Evolutionary conservation across 2,888 invertebrate genomes (phyloP).

Genomic region (Tenthredo distinguenda): DNA sequence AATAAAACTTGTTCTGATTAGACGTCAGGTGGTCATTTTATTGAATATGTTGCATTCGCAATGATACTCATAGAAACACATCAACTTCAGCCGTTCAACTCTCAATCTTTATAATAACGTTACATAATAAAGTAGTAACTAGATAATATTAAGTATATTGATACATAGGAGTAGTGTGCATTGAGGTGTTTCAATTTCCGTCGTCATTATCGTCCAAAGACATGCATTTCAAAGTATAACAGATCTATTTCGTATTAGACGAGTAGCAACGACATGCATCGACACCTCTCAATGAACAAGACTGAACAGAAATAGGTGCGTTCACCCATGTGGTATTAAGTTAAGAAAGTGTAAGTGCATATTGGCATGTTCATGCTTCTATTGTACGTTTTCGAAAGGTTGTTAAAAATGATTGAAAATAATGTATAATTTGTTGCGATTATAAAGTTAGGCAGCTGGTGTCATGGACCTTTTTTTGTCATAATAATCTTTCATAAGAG

Average conservation of each 20-base stretch:
- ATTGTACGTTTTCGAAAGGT: not conserved
- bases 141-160: conserved; percentile 51
- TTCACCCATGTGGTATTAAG: not conserved
- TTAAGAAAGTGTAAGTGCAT: conserved; percentile 29
- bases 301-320: not conserved
- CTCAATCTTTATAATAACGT: conserved; percentile 32
- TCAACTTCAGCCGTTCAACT: conserved; percentile 11
- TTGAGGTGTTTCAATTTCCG: conserved; percentile 45
- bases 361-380: conserved; percentile 14
- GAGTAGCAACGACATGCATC: not conserved
- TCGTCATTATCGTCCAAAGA: not conserved
- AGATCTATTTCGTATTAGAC: not conserved
- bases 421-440: conserved; percentile 17
- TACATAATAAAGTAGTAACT: conserved; percentile 5
- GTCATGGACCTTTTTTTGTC: conserved; percentile 5
- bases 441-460: conserved; percentile 25
- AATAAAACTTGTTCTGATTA: conserved; percentile 37
- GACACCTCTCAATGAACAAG: conserved; percentile 1
- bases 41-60: not conserved
- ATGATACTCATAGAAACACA: conserved; percentile 4
- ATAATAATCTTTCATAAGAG: not conserved
- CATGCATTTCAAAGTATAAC: not conserved
- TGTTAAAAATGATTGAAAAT: not conserved
- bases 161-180: conserved; percentile 7
- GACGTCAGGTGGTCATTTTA: conserved; percentile 30